Base-by-base conservation (phyloP, 1,140 invertebrate genomes). In the Lucilia cuprina region DNA sequence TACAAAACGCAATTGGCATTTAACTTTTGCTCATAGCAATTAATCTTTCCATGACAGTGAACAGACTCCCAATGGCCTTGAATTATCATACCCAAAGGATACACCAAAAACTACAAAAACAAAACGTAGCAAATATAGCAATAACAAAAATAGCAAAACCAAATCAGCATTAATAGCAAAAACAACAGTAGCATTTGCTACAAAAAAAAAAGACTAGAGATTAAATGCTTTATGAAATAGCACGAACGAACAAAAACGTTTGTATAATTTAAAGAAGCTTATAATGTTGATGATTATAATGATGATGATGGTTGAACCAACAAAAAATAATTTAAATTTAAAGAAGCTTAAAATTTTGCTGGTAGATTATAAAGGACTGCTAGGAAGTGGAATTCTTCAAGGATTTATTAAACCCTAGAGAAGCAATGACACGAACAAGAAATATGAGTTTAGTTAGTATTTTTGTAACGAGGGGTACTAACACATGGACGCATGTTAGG, bases 1-100 rank as follows among this genome's bases (percentile, higher is more conserved):
- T n/a, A 60, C 14, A 17, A 7, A 17, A 60, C 55, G n/a, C 55
- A 60, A 60, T 17, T 60, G 55, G 55, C 55, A 60, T 60, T 60
- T 60, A 60, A 60, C 55, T 60, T 60, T 60, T 60, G 55, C 55
- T 60, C 55, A n/a, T 2, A 60, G 55, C 55, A 60, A 60, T 60
- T 60, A 60, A 60, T 60, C 55, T 60, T 60, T 60, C n/a, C 55
- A 60, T 60, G n/a, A 60, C 55, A 60, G 55, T 60, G 55, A 60
- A 60, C 55, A 60, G 14, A 60, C 55, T 60, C 55, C 55, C 55
- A 60, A 60, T 60, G 55, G 55, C 55, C 55, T 60, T 60, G 55
- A 60, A 60, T 60, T 60, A 60, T 60, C 55, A 60, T 60, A n/a
- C 55, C 55, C 55, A 60, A 60, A n/a, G 55, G 55, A 60, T 60